Percentiles rank a stretch among this genome's conserved stretches.
Conservation (phyloP, 2,888 invertebrate genomes). For the Cosmorhoe ocellata region DNA sequence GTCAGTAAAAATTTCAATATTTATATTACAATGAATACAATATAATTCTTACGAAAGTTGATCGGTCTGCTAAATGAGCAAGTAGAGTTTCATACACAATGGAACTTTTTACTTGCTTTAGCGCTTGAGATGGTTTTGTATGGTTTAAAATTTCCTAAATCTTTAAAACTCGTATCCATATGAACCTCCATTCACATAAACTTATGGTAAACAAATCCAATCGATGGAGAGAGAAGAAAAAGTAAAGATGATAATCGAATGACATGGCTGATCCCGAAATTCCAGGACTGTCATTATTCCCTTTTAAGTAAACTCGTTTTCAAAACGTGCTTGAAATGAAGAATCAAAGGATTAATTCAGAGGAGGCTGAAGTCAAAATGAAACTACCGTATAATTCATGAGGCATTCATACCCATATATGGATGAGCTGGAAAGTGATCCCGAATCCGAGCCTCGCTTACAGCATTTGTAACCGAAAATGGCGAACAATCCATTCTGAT, state of each 20-base stretch:
- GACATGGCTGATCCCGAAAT: conserved; percentile 16
- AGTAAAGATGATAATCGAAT: conserved; percentile 5
- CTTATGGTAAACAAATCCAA: neutral
- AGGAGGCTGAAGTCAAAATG: conserved; percentile 27
- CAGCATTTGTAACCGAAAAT: conserved; percentile 50
- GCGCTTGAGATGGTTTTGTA: too few species aligned
- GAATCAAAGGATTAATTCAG: conserved; percentile 15
- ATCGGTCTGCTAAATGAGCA: too few species aligned
- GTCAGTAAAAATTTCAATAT: conserved; percentile 51
- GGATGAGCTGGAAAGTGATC: conserved; percentile 71
- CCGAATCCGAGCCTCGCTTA: conserved; percentile 54
- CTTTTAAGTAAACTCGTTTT: conserved; percentile 6
- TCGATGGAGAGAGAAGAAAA: neutral
- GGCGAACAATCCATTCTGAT: conserved; percentile 54
- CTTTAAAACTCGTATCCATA: too few species aligned
- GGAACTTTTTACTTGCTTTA: too few species aligned
- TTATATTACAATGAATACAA: too few species aligned
- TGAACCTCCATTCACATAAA: neutral
- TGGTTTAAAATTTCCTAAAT: too few species aligned
- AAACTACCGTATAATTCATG: conserved; percentile 72
- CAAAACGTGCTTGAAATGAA: conserved; percentile 19
- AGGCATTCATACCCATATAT: conserved; percentile 74
- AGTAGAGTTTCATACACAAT: too few species aligned
- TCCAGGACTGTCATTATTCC: conserved; percentile 10
- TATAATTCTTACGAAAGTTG: too few species aligned